Evolutionary conservation across 2,113 vertebrate genomes (phyloP).

Genomic region (Taxidea taxus): DNA sequence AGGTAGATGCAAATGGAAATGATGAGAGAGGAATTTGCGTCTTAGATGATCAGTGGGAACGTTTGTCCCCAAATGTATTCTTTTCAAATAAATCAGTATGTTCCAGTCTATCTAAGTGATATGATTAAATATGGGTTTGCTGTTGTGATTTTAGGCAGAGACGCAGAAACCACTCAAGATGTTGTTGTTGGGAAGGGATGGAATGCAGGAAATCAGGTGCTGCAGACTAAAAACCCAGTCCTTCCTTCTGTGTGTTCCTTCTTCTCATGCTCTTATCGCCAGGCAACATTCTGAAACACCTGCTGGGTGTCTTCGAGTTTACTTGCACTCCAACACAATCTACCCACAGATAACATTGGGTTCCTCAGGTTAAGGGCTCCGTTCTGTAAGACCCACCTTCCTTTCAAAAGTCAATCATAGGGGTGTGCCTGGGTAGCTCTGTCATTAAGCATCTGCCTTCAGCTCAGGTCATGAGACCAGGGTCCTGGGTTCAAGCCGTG

Average conservation of each 20-base stretch:
- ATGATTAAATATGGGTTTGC: neutral
- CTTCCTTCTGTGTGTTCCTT: neutral
- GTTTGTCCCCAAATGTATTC: neutral
- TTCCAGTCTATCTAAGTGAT: neutral
- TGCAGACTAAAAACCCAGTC: neutral
- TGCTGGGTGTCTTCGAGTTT: neutral
- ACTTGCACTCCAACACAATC: neutral
- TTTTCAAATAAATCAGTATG: conserved; percentile 3
- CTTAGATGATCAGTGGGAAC: neutral
- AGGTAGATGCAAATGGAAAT: neutral
- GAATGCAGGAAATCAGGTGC: neutral
- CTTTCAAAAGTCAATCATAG: neutral
- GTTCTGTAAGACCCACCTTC: too few species aligned
- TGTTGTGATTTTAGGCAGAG: conserved; percentile 9
- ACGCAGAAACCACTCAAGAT: neutral
- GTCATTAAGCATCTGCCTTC: too few species aligned
- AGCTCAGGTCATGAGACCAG: too few species aligned
- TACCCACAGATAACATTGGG: neutral
- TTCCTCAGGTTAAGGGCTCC: neutral
- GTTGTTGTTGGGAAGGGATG: neutral
- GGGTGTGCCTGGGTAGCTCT: too few species aligned
- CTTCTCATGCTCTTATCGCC: neutral
- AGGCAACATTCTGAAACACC: neutral
- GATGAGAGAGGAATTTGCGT: neutral
- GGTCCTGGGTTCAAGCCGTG: too few species aligned